These are phyloP conservation scores for Axis porcinus DNA, from an alignment of 2,113 vertebrate genomes.

Conservation along the genomic window DNA sequence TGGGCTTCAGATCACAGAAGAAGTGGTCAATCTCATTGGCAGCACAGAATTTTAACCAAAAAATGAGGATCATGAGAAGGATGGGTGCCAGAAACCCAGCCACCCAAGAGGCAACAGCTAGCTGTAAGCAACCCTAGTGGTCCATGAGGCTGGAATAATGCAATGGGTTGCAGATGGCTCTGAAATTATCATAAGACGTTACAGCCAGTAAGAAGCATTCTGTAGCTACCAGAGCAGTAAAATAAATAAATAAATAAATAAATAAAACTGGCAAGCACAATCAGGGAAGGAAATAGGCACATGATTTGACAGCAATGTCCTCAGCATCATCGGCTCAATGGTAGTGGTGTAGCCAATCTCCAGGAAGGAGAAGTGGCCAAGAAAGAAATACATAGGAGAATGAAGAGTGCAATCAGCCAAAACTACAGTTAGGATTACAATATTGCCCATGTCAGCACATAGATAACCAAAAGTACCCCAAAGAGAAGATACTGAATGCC, in stretches of 20 bases:
- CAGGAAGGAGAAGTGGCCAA: constrained; percentile 53
- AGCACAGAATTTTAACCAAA: constrained; percentile 40
- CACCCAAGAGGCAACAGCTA: constrained; percentile 35
- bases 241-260: not conserved
- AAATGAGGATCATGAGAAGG: constrained; percentile 26
- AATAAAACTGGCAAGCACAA: constrained; percentile 54
- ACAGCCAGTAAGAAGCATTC: constrained; percentile 51
- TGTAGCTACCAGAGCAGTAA: not conserved
- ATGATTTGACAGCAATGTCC: constrained; percentile 15
- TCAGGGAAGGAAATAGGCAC: constrained; percentile 38
- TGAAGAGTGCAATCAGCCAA: constrained; percentile 2
- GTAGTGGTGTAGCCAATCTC: constrained; percentile 41
- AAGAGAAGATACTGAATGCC: constrained; percentile 43
- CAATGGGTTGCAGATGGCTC: constrained; percentile 48
- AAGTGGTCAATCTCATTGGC: constrained; percentile 52
- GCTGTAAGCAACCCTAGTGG: constrained; percentile 15
- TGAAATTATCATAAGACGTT: constrained; percentile 41
- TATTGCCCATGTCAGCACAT: constrained; percentile 34
- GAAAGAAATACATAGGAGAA: constrained; percentile 52
- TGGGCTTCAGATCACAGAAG: constrained; percentile 63
- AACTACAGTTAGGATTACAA: constrained; percentile 43
- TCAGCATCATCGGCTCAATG: constrained; percentile 27
- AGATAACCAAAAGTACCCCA: constrained; percentile 30
- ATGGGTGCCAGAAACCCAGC: constrained; percentile 43
- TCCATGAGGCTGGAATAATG: constrained; percentile 37